These are phyloP conservation scores for Laspeyria flexula DNA, from an alignment of 2,888 invertebrate species.

Conservation along the genomic window DNA sequence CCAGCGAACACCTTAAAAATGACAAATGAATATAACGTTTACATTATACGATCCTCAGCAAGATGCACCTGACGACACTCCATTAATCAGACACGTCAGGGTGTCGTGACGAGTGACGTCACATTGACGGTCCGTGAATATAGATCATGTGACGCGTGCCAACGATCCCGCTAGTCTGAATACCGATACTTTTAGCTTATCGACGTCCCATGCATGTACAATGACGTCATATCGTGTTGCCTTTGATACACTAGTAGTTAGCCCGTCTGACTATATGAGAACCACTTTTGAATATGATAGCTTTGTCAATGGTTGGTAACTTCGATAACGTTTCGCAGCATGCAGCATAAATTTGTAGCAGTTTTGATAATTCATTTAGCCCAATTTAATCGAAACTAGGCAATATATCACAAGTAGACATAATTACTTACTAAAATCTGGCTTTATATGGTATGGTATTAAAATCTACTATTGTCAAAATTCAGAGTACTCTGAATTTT, in stretches of 20 bases:
- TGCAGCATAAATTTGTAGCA: not conserved
- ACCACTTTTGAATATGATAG: constrained; percentile 1
- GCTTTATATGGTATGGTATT: no score
- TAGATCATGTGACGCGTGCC: constrained; percentile 40
- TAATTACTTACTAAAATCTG: no score
- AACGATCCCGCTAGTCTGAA: constrained; percentile 28
- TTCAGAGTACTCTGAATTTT: no score
- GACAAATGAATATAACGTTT: constrained; percentile 24
- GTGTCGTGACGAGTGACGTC: constrained; percentile 29
- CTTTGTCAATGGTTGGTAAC: not conserved
- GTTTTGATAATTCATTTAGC: no score
- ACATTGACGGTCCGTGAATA: constrained; percentile 38
- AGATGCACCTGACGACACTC: constrained; percentile 43
- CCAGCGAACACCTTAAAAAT: not conserved
- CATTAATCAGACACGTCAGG: constrained; percentile 48
- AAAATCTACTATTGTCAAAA: no score
- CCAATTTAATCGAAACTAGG: no score
- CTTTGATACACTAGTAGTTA: constrained; percentile 15
- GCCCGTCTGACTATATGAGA: constrained; percentile 4
- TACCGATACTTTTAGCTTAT: constrained; percentile 45
- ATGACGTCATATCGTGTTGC: constrained; percentile 26
- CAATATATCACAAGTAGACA: no score
- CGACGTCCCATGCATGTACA: constrained; percentile 26
- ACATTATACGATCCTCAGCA: constrained; percentile 40
- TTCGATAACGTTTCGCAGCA: no score